Percentiles rank a stretch among this genome's conserved stretches.
These are phyloP conservation scores for Zapus hudsonius DNA, from an alignment of 2,113 vertebrate species.

Conservation along the genomic window DNA sequence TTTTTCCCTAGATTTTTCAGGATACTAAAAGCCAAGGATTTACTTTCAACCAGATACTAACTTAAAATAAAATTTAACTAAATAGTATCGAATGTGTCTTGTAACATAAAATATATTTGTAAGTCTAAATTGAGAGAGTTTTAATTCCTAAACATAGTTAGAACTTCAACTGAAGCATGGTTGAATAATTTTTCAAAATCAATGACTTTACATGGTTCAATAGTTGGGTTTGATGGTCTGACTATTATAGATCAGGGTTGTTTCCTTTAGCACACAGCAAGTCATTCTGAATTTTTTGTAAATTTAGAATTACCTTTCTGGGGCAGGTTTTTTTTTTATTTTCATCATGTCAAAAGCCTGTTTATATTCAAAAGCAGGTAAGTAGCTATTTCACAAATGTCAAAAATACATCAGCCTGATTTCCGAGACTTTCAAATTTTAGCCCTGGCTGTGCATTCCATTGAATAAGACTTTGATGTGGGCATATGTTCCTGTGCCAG, in stretches of 20 bases:
- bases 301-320: constrained; percentile 73
- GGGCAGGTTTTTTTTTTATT: constrained; percentile 48
- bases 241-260: constrained; percentile 68
- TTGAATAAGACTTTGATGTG: neutral
- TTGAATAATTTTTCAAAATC: constrained; percentile 74
- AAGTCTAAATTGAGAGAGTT: constrained; percentile 59
- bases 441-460: neutral
- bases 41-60: neutral
- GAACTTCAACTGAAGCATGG: constrained; percentile 67
- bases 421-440: neutral
- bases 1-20: neutral
- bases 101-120: constrained; percentile 5
- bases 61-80: constrained; percentile 25
- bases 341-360: constrained; percentile 45
- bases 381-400: constrained; percentile 22
- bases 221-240: constrained; percentile 77
- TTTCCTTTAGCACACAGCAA: constrained; percentile 57
- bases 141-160: constrained; percentile 72
- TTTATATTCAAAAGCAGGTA: constrained; percentile 32
- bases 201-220: constrained; percentile 53
- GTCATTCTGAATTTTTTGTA: constrained; percentile 68
- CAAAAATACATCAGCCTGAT: neutral
- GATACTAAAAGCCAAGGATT: neutral
- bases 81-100: constrained; percentile 58
- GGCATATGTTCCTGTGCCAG: neutral